These are phyloP conservation scores for Aphis gossypii DNA, from an alignment of 1,140 invertebrate species.

Conservation along the genomic window DNA sequence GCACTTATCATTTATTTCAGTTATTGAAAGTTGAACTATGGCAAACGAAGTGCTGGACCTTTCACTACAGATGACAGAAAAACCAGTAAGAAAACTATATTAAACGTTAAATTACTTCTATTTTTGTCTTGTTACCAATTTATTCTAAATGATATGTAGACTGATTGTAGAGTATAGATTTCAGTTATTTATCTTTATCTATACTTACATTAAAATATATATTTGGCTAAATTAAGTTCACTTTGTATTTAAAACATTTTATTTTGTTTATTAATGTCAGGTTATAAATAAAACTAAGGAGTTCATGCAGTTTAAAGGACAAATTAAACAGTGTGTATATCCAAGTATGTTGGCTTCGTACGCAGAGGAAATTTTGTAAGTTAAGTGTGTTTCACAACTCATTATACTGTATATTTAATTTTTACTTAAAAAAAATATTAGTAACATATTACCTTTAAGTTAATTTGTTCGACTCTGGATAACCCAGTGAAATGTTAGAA, in stretches of 20 bases:
- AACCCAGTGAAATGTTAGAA: not conserved
- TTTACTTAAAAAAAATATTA: not conserved
- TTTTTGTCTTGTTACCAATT: not conserved
- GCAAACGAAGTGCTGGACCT: not conserved
- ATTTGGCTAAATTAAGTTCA: not conserved
- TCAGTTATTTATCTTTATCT: not conserved
- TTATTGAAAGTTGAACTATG: not conserved
- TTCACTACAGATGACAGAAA: not conserved
- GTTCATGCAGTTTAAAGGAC: conserved; percentile 1
- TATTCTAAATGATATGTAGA: not conserved
- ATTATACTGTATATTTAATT: not conserved
- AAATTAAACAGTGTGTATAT: not conserved
- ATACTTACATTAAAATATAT: not conserved
- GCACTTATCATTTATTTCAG: not conserved
- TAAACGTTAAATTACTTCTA: too few species aligned
- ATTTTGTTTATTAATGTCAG: not conserved
- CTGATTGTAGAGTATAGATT: not conserved
- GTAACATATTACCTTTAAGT: too few species aligned
- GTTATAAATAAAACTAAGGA: not conserved
- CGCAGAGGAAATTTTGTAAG: conserved; percentile 38
- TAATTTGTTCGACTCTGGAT: not conserved
- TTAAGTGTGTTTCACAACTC: not conserved
- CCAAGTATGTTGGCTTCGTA: not conserved
- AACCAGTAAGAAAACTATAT: not conserved
- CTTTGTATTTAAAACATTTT: not conserved